Conservation (phyloP, 2,888 invertebrate species). For the Acleris emargana region DNA sequence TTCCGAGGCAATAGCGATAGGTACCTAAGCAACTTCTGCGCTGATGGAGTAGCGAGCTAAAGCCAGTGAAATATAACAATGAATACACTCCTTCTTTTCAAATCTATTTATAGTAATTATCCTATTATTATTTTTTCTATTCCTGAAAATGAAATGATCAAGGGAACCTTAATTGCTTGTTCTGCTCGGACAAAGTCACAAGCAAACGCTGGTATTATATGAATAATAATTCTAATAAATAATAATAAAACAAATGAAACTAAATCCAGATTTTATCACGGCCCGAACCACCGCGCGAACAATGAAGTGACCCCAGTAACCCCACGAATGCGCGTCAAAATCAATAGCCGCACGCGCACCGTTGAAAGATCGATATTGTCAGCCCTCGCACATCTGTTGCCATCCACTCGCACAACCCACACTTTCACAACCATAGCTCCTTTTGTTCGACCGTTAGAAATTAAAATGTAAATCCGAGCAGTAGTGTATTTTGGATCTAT, state of each 20-base stretch:
- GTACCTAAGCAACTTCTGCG: no score
- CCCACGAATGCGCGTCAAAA: conserved; percentile 57
- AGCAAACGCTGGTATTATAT: no score
- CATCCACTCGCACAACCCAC: conserved; percentile 40
- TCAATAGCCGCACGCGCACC: conserved; percentile 67
- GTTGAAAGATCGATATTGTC: conserved; percentile 75
- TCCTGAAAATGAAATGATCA: no score
- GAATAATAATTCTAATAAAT: no score
- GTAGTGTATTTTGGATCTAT: conserved; percentile 28
- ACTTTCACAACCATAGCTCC: conserved; percentile 28
- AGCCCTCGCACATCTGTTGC: conserved; percentile 71
- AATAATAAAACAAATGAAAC: conserved; percentile 1
- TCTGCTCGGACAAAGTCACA: no score
- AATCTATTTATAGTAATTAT: no score
- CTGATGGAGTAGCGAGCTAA: no score
- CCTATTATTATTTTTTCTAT: no score
- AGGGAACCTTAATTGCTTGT: no score
- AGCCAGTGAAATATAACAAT: no score
- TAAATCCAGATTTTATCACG: conserved; percentile 7
- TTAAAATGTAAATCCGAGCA: neutral
- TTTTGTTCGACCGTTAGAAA: neutral
- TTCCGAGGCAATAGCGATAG: no score
- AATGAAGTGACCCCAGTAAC: conserved; percentile 48
- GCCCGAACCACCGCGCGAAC: conserved; percentile 16
- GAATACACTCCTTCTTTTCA: no score